Base-by-base conservation (phyloP, 2,797 vertebrate species). In the Menidia menidia region DNA sequence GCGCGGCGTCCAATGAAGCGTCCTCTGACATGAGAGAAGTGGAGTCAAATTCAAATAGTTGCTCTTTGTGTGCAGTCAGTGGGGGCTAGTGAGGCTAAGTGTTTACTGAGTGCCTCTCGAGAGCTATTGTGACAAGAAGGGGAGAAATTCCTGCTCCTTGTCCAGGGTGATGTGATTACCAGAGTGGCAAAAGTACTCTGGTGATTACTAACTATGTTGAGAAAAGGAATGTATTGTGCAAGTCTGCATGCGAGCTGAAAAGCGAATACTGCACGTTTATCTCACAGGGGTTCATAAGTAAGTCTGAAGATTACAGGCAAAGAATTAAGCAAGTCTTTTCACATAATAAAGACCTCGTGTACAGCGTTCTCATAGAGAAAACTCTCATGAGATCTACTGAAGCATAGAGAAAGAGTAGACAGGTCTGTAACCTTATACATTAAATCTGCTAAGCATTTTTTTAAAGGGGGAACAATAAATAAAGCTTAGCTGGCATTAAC, bases 401-500 rank as follows among this genome's bases (percentile, higher is more conserved):
- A 76, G 83, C 64, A 48, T 77, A 66, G 68, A 82, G 87, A 86
- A 74, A 77, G 84, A 82, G 77, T 83, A 87, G 77, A 88, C 87
- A 89, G 51, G 87, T 84, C 86, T 84, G 92, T 87, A 92, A 93
- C 91, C 75, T 85, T 91, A 92, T 91, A 94, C 88, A 82, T 93
- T 91, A 90, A 94, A 92, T 91, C 91, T 89, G 86, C 75, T 91
- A 92, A 93, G 90, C 86, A 92, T 94, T 94, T 94, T 93, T 92
- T 93, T 92, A 90, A 81, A 73, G 60, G 75, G 82, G 76, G 89
- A 93, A 93, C 91, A 94, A 94, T 94, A 94, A 94, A 94, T 94
- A 94, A 94, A 94, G 93, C 92, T 92, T 85, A 92, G 91, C 88
- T 90, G 89, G 92, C 81, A 93, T 94, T 94, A 93, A 93, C 91